phyloP scores from a whole-genome alignment of 2,888 invertebrate species.

The Dryocosmus kuriphilus region DNA sequence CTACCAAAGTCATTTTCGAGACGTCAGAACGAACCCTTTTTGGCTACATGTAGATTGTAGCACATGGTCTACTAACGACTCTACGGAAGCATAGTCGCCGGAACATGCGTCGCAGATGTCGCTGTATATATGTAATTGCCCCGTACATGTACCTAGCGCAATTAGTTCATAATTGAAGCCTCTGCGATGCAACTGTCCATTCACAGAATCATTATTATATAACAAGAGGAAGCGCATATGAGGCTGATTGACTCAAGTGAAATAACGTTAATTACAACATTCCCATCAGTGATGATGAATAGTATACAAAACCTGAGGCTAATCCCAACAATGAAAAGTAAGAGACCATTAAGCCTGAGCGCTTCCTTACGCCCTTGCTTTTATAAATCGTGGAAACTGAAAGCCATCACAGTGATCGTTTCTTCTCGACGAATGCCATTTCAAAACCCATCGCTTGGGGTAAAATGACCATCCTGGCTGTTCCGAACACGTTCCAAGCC shows the following conservation, averaged over 20 bases:
- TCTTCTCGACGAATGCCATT: not conserved
- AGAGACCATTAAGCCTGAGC: not conserved
- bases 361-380: not conserved
- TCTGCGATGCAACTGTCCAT: not conserved
- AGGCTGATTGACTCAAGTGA: constrained; percentile 21
- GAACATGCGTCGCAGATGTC: constrained; percentile 70
- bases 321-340: not conserved
- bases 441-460: not conserved
- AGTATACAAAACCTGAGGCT: not conserved
- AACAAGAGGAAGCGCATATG: not conserved
- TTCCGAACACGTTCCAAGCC: not conserved
- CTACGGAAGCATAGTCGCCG: constrained; percentile 52
- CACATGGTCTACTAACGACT: constrained; percentile 67
- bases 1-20: constrained; percentile 57
- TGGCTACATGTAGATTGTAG: constrained; percentile 63
- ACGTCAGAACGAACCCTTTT: constrained; percentile 55
- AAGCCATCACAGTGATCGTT: constrained; percentile 20
- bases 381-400: constrained; percentile 1
- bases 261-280: not conserved
- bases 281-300: not conserved
- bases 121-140: constrained; percentile 66
- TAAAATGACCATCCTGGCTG: not conserved
- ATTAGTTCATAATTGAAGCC: constrained; percentile 72
- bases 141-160: constrained; percentile 61
- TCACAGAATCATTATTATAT: constrained; percentile 2